phyloP scores from a whole-genome alignment of 1,140 invertebrate species.

The Rhopalosiphum maidis region DNA sequence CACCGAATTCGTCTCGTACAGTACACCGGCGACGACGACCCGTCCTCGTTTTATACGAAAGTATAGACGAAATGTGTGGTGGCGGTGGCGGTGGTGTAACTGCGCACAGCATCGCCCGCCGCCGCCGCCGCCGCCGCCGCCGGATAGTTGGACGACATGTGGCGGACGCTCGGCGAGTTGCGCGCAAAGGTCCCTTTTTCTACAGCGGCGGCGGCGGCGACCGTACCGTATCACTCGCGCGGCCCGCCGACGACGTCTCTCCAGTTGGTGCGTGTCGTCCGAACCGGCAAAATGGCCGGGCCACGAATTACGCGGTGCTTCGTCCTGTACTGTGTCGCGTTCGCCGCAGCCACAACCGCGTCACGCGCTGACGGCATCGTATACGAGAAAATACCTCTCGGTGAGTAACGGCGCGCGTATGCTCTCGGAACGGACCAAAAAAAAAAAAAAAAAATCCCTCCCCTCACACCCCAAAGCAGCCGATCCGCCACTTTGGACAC shows the following conservation, averaged over 20 bases:
- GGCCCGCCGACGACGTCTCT: conserved; percentile 30
- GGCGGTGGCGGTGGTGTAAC: not conserved
- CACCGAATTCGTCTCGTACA: too few relatives aligned
- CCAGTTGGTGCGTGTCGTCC: conserved; percentile 54
- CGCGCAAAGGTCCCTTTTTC: not conserved
- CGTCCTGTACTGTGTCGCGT: not conserved
- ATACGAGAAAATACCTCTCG: conserved; percentile 41
- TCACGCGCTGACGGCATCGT: not conserved
- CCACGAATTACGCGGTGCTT: not conserved
- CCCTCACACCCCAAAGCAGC: too few relatives aligned
- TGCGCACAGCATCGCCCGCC: not conserved
- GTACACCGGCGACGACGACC: not conserved
- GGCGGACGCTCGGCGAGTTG: not conserved
- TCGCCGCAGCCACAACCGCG: conserved; percentile 20
- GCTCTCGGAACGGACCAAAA: too few relatives aligned
- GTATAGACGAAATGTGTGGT: too few relatives aligned
- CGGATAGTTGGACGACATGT: conserved; percentile 27
- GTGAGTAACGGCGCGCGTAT: not conserved
- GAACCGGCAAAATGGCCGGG: conserved; percentile 53
- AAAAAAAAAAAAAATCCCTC: too few relatives aligned
- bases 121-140: not conserved
- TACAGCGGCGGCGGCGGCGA: not conserved
- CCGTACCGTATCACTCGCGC: conserved; percentile 8
- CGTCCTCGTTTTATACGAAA: not conserved
- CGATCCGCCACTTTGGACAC: too few relatives aligned